Base-by-base conservation (phyloP, 2,888 invertebrate genomes). In the Oxycera nigricornis region DNA sequence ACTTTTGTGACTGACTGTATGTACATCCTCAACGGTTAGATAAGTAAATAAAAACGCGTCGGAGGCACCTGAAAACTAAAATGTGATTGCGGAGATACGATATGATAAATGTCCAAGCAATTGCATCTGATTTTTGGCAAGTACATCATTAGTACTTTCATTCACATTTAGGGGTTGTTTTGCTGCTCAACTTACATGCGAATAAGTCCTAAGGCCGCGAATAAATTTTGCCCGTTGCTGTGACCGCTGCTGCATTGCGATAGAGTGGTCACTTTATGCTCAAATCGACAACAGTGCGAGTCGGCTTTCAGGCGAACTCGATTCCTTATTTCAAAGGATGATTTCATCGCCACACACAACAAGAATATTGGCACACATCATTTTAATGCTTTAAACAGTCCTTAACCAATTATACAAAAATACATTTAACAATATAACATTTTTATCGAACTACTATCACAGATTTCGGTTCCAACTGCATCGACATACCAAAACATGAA, bases 401-500 rank as follows among this genome's bases (percentile, higher is more conserved):
- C n/a, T n/a, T n/a, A n/a, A n/a, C n/a, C n/a, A n/a, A 9, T 39
- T 39, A 39, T 7, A 39, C 7, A 9, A 39, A 0, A 39, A 39
- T 14, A 39, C 39, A 39, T 7, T 39, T 14, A 39, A 39, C 39
- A 7, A 39, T 39, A 1, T 39, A 39, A 39, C 39, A 39, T 9
- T 26, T 59, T 28, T 28, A 28, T 59, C 2, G 30, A 39, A 39
- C 39, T 39, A 39, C 26, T 28, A 59, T 59, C 59, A 59, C 59
- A 59, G 59, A 59, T 28, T 28, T 14, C 50, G 50, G 17, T 59
- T 59, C 30, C 59, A 62, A 6, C 1, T 62, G 22, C 17, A 35
- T 9, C 6, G n/a, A 65, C 22, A 41, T 11, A 28, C 35, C 65
- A 65, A 65, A 65, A 65, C 65, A 65, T 14, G 24, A 65, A 24